Percentiles rank a stretch among this genome's conserved stretches.
Evolutionary conservation across 2,888 invertebrate genomes (phyloP).

Genomic region (Adelognathus sp.): DNA sequence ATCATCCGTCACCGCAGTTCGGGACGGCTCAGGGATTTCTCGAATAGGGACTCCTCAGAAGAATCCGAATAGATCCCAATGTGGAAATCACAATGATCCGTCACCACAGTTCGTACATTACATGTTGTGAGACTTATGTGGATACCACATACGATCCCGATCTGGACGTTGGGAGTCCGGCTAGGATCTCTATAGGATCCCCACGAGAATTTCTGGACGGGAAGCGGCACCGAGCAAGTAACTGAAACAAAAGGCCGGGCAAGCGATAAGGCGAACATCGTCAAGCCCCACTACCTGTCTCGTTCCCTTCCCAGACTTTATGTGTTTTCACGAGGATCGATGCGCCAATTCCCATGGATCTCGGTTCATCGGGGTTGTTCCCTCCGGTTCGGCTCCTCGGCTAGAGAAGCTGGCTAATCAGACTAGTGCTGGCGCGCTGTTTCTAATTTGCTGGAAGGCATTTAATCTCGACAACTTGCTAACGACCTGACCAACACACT

Average conservation of each 20-base stretch:
- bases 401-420: conserved; percentile 71
- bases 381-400: conserved; percentile 22
- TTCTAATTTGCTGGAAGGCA: conserved; percentile 79
- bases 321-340: conserved; percentile 52
- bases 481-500: conserved; percentile 80
- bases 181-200: no score
- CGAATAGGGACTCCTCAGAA: no score
- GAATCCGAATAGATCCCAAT: no score
- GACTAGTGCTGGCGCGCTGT: conserved; percentile 72
- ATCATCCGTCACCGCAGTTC: no score
- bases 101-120: no score
- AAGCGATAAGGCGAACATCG: conserved; percentile 27
- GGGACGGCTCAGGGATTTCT: no score
- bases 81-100: no score
- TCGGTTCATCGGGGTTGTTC: conserved; percentile 26
- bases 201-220: no score
- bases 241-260: conserved; percentile 14
- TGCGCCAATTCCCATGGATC: conserved; percentile 57
- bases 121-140: no score
- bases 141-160: no score
- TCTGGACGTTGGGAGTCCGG: no score
- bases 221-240: background rate
- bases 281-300: conserved; percentile 7
- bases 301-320: conserved; percentile 36
- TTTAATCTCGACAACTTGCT: conserved; percentile 81